Conservation (phyloP, 2,888 invertebrate species). For the Noctua comes region DNA sequence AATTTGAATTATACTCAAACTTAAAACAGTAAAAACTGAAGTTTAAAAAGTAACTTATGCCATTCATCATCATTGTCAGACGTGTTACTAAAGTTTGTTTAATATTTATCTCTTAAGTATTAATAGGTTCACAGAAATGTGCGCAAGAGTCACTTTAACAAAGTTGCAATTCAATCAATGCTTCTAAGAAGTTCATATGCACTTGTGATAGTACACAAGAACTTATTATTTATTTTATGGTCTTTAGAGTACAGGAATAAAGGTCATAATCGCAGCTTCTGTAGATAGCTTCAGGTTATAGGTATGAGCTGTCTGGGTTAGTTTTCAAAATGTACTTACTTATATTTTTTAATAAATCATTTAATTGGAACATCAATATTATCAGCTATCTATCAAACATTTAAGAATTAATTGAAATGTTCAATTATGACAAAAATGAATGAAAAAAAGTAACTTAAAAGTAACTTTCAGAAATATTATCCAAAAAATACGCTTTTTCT, state of each 20-base stretch:
- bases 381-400: neutral
- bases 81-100: slow-evolving; percentile 17
- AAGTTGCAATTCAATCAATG: slow-evolving; percentile 40
- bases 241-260: neutral
- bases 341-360: neutral
- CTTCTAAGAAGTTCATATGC: slow-evolving; percentile 35
- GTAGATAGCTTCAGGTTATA: neutral
- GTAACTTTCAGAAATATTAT: neutral
- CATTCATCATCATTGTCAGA: neutral
- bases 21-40: neutral
- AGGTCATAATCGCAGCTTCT: neutral
- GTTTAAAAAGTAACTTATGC: neutral
- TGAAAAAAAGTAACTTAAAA: neutral
- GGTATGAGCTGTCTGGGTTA: neutral
- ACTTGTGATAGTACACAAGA: slow-evolving; percentile 16
- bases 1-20: neutral
- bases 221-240: slow-evolving; percentile 18
- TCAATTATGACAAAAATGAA: neutral
- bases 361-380: neutral
- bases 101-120: slow-evolving; percentile 9
- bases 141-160: slow-evolving; percentile 34
- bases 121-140: slow-evolving; percentile 45
- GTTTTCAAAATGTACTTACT: neutral
- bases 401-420: neutral
- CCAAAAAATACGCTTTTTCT: no score